Base-by-base conservation (phyloP, 2,797 vertebrate species). In the Meda fulgida region DNA sequence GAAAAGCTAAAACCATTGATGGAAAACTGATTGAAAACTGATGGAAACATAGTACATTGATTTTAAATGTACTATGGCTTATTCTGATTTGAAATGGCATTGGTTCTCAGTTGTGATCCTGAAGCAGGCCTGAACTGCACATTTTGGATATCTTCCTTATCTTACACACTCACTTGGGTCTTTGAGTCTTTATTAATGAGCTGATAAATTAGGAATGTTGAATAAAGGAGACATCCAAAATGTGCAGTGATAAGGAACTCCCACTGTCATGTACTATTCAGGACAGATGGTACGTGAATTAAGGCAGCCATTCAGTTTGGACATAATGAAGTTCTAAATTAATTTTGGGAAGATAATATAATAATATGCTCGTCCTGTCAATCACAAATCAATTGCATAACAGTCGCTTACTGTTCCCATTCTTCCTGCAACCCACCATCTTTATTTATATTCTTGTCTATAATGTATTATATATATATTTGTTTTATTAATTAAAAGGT, bases 141-240 rank as follows among this genome's bases (percentile, higher is more conserved):
- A 77, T 60, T 77, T 77, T 38, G 34, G 21, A 58, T 58, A 23
- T 38, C 7, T 58, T 34, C 13, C 34, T 11, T 26, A 40, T 77
- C 53, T 19, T 53, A 78, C 53, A 40, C 53, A 78, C 55, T 36
- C 53, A 40, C 53, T 60, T 60, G n/a, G 36, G 23, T 43, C 23
- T 78, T 26, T n/a, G 76, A 43, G 36, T 40, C 75, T 78, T 53
- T 78, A 55, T n/a, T 78, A 78, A 60, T 60, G 55, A 78, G 36
- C 55, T 78, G 36, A 78, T 78, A 63, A 78, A 78, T 60, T 60
- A 60, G 53, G 34, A 60, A 23, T 77, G 53, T 60, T 60, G 26
- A 77, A 77, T 58, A 77, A 77, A 40, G n/a, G 53, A 78, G 23
- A 38, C 36, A 58, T 60, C n/a, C 55, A 60, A 58, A 77, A 77